Conservation (phyloP, 2,888 invertebrate genomes). For the Lepidocyrtinus sp. region DNA sequence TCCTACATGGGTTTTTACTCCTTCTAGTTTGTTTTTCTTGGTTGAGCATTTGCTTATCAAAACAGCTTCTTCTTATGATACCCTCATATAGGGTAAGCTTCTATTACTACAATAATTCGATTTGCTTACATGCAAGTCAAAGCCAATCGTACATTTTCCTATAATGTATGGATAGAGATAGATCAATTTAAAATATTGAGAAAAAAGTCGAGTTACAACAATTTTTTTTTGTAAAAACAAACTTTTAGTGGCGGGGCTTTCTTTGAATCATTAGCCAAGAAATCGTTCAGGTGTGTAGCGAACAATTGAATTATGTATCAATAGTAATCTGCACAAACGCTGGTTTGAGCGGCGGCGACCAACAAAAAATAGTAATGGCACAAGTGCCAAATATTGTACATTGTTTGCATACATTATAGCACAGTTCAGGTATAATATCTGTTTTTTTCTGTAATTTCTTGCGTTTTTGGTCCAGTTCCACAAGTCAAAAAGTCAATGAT, state of each 20-base stretch:
- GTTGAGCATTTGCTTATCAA: slow-evolving; percentile 44
- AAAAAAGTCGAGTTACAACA: slow-evolving; percentile 45
- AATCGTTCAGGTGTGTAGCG: slow-evolving; percentile 47
- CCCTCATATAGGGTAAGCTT: slow-evolving; percentile 8
- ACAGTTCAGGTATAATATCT: background rate
- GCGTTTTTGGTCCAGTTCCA: slow-evolving; percentile 24
- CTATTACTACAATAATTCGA: slow-evolving; percentile 37
- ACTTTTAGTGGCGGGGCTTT: slow-evolving; percentile 43
- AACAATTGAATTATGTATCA: slow-evolving; percentile 26
- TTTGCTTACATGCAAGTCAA: slow-evolving; percentile 36
- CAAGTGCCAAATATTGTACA: slow-evolving; percentile 13
- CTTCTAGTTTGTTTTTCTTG: slow-evolving; percentile 17
- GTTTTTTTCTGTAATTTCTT: background rate
- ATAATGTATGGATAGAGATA: slow-evolving; percentile 32
- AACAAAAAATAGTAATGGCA: background rate
- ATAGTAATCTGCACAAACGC: background rate
- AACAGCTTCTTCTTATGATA: slow-evolving; percentile 36
- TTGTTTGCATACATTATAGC: slow-evolving; percentile 13
- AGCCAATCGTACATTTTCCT: slow-evolving; percentile 36
- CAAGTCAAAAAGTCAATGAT: slow-evolving; percentile 11
- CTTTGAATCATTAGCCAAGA: slow-evolving; percentile 54
- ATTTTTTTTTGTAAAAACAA: slow-evolving; percentile 28
- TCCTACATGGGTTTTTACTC: too few relatives aligned
- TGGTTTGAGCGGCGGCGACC: background rate
- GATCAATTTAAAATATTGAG: slow-evolving; percentile 47